Base-by-base conservation (phyloP, 92 coral and sea anemone species). In the Anthopleura xanthogrammica region DNA sequence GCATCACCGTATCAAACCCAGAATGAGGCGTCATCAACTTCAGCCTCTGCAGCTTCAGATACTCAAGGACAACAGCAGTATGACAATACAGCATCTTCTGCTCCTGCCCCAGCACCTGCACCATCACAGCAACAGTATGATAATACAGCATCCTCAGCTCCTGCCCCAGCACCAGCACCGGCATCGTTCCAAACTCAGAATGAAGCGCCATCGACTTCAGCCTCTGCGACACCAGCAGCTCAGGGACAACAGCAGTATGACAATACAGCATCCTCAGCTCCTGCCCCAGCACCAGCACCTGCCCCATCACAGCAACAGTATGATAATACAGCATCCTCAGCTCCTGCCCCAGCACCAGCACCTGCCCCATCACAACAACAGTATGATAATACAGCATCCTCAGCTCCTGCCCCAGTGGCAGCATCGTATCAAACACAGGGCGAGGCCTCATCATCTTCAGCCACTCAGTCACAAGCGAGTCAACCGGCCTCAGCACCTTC, bases 381-480 rank as follows among this genome's bases (percentile, higher is more conserved):
- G 50, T 46, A 46, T 46, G 50, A 46, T 48, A 90, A 79, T 82
- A 66, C 86, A 70, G 88, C 78, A 81, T 64, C 84, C 75, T 50
- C 83, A 46, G 89, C 88, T 78, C 85, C 84, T 39, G 65, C 23
- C 65, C 79, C 88, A 10, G 91, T 68, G 73, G 89, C 71, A 85
- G 73, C 86, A 76, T 87, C 72, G 79, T 77, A 83, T 80, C 65
- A 78, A 36, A 85, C 85, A 74, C 83, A 75, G 54, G 77, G 54
- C 39, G 41, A 57, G 40, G 46, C 85, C 24, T 41, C 85, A 72
- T 22, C 78, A 19, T 36, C 58, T 62, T 62, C 70, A 20, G 36
- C 70, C 4, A n/a, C 70, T 20, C 0, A 3, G 2, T 72, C 80
- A 39, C 71, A 60, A 29, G 29, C 16, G 0, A 9, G 16, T 14